Percentiles rank a stretch among this genome's conserved stretches.
Conservation (phyloP, 2,797 vertebrate species). For the Manis crassicaudata region DNA sequence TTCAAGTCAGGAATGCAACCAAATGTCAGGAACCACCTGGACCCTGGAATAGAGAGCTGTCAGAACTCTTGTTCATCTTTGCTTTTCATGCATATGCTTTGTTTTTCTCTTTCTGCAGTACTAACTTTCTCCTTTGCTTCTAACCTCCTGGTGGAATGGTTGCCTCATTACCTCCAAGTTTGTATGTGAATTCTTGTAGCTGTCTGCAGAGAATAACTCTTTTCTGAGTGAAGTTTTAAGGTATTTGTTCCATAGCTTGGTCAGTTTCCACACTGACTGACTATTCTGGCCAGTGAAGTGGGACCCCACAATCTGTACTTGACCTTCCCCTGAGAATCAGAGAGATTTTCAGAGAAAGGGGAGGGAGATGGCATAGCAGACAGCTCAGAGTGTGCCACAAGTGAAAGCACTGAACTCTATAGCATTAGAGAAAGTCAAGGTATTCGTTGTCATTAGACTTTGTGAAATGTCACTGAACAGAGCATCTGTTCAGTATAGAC, state of each 20-base stretch:
- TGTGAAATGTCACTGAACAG: not conserved
- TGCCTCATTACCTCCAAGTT: not conserved
- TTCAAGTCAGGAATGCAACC: not conserved
- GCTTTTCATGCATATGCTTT: not conserved
- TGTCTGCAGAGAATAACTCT: not conserved
- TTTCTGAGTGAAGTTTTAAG: not conserved
- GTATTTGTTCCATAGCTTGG: not conserved
- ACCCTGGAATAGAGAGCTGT: not conserved
- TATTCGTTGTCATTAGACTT: not conserved
- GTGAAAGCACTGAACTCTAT: not conserved
- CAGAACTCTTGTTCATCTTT: not conserved
- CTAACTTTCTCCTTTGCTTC: not conserved
- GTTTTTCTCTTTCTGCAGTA: not conserved
- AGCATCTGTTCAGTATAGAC: not conserved
- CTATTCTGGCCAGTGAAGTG: not conserved
- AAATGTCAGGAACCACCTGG: not conserved
- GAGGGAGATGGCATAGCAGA: not conserved
- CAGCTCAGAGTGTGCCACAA: not conserved
- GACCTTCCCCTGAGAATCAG: not conserved
- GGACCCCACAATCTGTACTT: not conserved
- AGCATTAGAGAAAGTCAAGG: not conserved
- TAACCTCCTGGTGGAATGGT: not conserved
- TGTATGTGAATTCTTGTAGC: not conserved
- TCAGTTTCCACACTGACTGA: not conserved
- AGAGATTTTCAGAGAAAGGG: not conserved